Percentiles rank a stretch among this genome's conserved stretches.
Evolutionary conservation across 2,888 invertebrate genomes (phyloP).

Genomic region (Siphlonurus alternatus): DNA sequence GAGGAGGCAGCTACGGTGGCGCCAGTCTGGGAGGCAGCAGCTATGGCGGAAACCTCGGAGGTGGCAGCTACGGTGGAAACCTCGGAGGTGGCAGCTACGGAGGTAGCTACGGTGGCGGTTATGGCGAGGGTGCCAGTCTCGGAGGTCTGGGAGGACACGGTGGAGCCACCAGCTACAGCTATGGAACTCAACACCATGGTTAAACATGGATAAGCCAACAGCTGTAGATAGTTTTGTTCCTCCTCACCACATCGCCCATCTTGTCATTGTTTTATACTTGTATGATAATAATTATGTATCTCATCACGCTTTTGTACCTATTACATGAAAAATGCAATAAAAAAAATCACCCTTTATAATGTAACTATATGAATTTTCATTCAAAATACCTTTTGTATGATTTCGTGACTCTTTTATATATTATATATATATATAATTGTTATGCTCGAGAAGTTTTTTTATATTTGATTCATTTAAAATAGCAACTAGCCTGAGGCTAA

Average conservation of each 20-base stretch:
- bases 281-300: no score
- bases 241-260: neutral
- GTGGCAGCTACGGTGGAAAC: neutral
- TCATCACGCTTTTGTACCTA: neutral
- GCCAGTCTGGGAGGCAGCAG: neutral
- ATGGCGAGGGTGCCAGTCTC: neutral
- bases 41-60: neutral
- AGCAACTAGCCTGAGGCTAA: no score
- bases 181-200: neutral
- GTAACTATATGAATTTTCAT: neutral
- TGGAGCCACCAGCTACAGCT: conserved; percentile 3
- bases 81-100: neutral
- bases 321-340: neutral
- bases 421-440: no score
- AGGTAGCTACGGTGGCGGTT: neutral
- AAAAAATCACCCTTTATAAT: no score
- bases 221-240: neutral
- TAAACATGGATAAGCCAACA: neutral
- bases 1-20: conserved; percentile 14
- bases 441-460: no score
- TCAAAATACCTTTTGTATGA: neutral
- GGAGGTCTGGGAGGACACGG: neutral
- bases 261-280: neutral
- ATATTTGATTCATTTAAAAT: no score
- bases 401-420: neutral